Evolutionary conservation across 2,797 vertebrate species (phyloP).

Genomic region (Smutsia temminckii): DNA sequence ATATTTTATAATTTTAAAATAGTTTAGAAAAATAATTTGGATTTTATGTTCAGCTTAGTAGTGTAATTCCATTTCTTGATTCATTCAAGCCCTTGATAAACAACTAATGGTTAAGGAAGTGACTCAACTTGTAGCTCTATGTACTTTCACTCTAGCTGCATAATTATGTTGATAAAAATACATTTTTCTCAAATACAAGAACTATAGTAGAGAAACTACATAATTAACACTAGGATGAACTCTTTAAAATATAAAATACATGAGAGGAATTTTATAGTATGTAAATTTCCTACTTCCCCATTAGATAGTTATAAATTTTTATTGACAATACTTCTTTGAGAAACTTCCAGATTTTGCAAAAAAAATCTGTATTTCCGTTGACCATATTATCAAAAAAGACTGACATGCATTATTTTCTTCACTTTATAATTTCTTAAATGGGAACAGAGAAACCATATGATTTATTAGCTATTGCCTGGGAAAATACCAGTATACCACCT

Average conservation of each 20-base stretch:
- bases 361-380: neutral
- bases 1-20: conserved; percentile 22
- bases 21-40: neutral
- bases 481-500: neutral
- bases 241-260: neutral
- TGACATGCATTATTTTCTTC: neutral
- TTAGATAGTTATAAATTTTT: conserved; percentile 8
- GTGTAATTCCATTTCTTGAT: neutral
- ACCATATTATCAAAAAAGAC: neutral
- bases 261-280: conserved; percentile 23
- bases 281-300: neutral
- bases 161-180: conserved; percentile 24
- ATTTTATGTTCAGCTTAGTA: neutral
- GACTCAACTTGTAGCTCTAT: neutral
- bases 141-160: neutral
- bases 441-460: neutral
- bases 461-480: neutral
- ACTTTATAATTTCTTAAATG: conserved; percentile 12
- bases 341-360: neutral
- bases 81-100: conserved; percentile 20
- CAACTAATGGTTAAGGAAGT: neutral
- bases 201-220: neutral
- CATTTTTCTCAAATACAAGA: conserved; percentile 31
- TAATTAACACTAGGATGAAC: conserved; percentile 26
- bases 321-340: neutral